Base-by-base conservation (phyloP, 2,888 invertebrate genomes). In the Cosmia trapezina region DNA sequence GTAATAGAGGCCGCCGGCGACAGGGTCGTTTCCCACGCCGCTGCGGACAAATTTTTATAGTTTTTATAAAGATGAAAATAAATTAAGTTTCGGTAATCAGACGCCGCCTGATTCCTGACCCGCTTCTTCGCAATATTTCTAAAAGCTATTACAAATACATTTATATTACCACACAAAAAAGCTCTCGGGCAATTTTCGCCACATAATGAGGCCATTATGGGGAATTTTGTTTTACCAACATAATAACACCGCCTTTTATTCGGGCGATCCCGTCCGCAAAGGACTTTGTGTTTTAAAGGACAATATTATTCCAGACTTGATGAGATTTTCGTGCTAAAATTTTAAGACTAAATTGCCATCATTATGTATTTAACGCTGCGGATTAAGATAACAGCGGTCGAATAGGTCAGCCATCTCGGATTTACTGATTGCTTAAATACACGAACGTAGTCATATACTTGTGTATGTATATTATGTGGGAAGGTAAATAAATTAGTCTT, bases 61-160 rank as follows among this genome's bases (percentile, higher is more conserved):
- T 88, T 76, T 91, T 94, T 93, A 91, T 92, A 89, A 89, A 92
- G 88, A 92, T 91, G 91, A 95, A 96, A 95, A 95, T 95, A 96
- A 96, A 96, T 96, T 96, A 95, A 95, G 93, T 95, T 96, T 96
- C 86, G 93, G 95, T 95, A 93, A 95, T 95, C 95, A 95, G 95
- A 93, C 93, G 92, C 92, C 93, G 93, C 88, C 90, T 92, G 92
- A 93, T 91, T 93, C 89, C 93, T 94, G 94, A 91, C 93, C 94
- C 93, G 94, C 90, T 95, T 91, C 95, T 93, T 95, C 90, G 96
- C 96, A 95, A 95, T 96, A 95, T 96, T 94, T 96, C 95, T 96
- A 95, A 95, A 96, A 95, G 95, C 96, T 96, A 95, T 95, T 95
- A 95, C 96, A 96, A 96, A 96, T 95, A 96, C 96, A 95, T 96